Evolutionary conservation across 2,888 invertebrate genomes (phyloP).

Genomic region (Phlogophora meticulosa): DNA sequence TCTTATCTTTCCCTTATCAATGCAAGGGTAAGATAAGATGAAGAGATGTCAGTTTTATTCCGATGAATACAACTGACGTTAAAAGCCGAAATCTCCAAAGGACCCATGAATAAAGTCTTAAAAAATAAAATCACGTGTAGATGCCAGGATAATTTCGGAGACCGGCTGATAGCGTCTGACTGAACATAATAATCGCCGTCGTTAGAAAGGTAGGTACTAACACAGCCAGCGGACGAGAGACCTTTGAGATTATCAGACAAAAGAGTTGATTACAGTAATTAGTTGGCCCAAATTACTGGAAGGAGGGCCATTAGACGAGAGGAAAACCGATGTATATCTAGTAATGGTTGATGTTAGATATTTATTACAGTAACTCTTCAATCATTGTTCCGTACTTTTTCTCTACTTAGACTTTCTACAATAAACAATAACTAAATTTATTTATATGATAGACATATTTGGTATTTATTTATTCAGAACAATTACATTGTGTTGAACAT

Average conservation of each 20-base stretch:
- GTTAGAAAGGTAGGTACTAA: slow-evolving; percentile 53
- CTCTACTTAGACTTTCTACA: too few species aligned
- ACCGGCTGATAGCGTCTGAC: slow-evolving; percentile 24
- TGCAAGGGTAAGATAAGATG: too few species aligned
- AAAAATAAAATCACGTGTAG: slow-evolving; percentile 35
- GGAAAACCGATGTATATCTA: slow-evolving; percentile 22
- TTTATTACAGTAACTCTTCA: too few species aligned
- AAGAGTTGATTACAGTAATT: slow-evolving; percentile 63
- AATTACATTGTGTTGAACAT: too few species aligned
- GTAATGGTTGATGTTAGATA: too few species aligned
- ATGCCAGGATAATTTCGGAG: slow-evolving; percentile 34
- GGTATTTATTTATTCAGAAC: too few species aligned
- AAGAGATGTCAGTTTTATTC: too few species aligned
- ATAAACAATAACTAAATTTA: too few species aligned
- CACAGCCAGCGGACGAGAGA: slow-evolving; percentile 39
- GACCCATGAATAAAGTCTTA: slow-evolving; percentile 1
- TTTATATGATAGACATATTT: too few species aligned
- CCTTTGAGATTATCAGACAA: slow-evolving; percentile 64
- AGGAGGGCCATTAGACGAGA: slow-evolving; percentile 30
- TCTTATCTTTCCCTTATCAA: too few species aligned
- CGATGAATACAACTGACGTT: background rate
- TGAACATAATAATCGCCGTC: slow-evolving; percentile 53
- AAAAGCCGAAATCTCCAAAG: background rate
- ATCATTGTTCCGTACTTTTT: too few species aligned
- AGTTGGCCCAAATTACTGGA: slow-evolving; percentile 40